Evolutionary conservation across 2,113 vertebrate genomes (phyloP), one percentile per base, ranked within the genome.

Genomic region (Cyanoramphus novaezelandiae): DNA sequence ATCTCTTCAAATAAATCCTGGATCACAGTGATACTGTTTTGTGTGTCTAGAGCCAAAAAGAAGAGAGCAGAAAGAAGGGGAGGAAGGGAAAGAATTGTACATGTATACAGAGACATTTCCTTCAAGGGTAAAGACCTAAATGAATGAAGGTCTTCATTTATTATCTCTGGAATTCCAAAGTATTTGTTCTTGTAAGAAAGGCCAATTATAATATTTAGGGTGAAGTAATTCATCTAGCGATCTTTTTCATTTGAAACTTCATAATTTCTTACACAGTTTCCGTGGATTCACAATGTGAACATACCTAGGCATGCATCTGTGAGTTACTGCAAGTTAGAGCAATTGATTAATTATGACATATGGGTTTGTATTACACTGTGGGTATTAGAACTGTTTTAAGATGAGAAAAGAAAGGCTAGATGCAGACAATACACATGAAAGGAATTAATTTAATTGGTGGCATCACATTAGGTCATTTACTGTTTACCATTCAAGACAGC

Each of bases 1-100:
- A 98, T 98, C 95, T 96, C 95, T 97, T 98, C 95, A 97, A 97
- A 97, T 96, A 97, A 98, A 98, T 97, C 96, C 97, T 94, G 96
- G 94, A 97, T 97, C 97, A 97, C 96, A 96, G 86, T 78, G 95
- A 97, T 96, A 91, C 76, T 96, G 79, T 92, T 94, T 95, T 97
- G 94, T 97, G 88, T 93, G 67, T 95, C 94, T 92, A 88, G 76
- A 96, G 95, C 88, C 90, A 97, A 95, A 95, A 92, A 85, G 37
- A 76, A 67, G 76, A 86, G 72, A 93, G 71, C 39, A 85, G 60
- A 93, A 86, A 90, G 35, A 28, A 75, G 18, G 18, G 27, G 46
- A 72, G 16, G 25, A 63, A 83, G 39, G 44, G 24, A 19, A 74
- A 90, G 93, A 80, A 75, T 11, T 39, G 23, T 80, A 79, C 91